Evolutionary conservation across 2,113 vertebrate species (phyloP), one percentile per base, ranked within the genome.

Genomic region (Rynchops niger): DNA sequence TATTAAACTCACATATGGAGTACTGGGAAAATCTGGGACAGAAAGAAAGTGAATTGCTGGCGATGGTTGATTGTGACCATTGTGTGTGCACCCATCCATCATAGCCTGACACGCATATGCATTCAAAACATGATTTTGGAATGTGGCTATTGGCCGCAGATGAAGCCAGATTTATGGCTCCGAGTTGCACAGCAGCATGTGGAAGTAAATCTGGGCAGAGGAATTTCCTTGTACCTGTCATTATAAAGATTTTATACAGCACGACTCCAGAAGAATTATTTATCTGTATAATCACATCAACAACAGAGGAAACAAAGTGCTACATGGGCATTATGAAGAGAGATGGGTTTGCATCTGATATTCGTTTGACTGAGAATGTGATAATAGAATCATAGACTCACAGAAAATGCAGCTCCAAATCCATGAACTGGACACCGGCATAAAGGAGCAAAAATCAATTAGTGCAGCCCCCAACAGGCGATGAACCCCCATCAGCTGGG

Each of bases 391-490:
- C 47, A 22, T 22, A 47, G 47, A 47, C 21, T 49, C 21, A 12
- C 22, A 22, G 47, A 49, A 12, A 9, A 4, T 9, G 49, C 40
- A 20, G 76, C 7, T 4, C 15, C 67, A 26, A 30, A 15, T 6
- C 27, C n/a, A 8, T 3, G 45, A 27, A 19, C 42, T 2, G 36
- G 22, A 3, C 3, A 0, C 1, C 18, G 58, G 62, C 63, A 15
- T 20, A 15, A 25, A 59, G 22, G 70, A 49, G 30, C 61, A 49
- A 7, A 16, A 29, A 5, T 9, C 43, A 6, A 2, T 2, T 9
- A 3, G 9, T 3, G 3, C 6, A 19, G 16, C 47, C 7, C 55
- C 63, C 32, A 34, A 5, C 0, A 2, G 70, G 55, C 2, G 4
- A 2, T 20, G 5, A 12, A 52, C 36, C 4, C 25, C 8, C 7